Evolutionary conservation across 1,140 invertebrate species (phyloP).

Genomic region (Elysia chlorotica): DNA sequence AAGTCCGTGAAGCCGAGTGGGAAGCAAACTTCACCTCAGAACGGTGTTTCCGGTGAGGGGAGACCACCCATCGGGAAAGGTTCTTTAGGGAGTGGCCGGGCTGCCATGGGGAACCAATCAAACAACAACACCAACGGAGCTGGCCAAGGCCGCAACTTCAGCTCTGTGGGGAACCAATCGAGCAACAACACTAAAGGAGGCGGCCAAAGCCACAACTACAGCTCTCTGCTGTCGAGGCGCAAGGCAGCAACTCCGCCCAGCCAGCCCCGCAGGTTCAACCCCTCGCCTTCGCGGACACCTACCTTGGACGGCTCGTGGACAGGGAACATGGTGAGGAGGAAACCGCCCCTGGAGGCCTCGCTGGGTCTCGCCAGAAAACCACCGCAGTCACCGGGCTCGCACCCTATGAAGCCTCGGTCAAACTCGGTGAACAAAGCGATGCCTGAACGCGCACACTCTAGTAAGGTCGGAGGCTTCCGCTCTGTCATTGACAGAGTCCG

Average conservation of each 20-base stretch:
- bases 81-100: background rate
- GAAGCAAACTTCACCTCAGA: background rate
- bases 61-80: background rate
- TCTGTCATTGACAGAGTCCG: slow-evolving; percentile 23
- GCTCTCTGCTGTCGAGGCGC: slow-evolving; percentile 3
- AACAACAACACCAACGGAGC: background rate
- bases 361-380: slow-evolving; percentile 21
- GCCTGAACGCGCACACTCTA: slow-evolving; percentile 18
- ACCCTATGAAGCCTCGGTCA: slow-evolving; percentile 27
- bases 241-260: background rate
- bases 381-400: slow-evolving; percentile 26
- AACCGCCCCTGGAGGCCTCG: slow-evolving; percentile 32
- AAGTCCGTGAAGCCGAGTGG: background rate
- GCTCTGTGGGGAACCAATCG: no score
- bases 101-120: no score
- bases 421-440: slow-evolving; percentile 25
- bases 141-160: background rate
- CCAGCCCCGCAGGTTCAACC: background rate
- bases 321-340: slow-evolving; percentile 25
- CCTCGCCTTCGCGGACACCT: background rate
- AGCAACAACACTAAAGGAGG: background rate
- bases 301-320: background rate
- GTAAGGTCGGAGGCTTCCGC: slow-evolving; percentile 5
- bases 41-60: slow-evolving; percentile 7
- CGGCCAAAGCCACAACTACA: background rate